Evolutionary conservation across 2,113 vertebrate genomes (phyloP), one percentile per base, ranked within the genome.

Genomic region (Labeo rohita): DNA sequence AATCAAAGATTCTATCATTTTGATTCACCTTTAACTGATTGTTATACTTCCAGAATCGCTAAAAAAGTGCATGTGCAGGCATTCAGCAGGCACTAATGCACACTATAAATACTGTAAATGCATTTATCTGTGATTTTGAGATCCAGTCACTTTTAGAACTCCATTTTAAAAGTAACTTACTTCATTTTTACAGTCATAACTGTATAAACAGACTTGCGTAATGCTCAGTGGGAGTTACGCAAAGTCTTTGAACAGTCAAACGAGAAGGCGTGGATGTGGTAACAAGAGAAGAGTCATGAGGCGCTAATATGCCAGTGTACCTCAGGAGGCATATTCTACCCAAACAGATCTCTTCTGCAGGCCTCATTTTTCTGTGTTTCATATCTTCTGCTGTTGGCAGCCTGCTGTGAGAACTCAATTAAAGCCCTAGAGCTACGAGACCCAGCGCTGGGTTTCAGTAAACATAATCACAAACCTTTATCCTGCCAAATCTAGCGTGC

Each of bases 401-500:
- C 68, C 47, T 73, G 81, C 36, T 59, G 18, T 83, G 81, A 43
- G 36, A 45, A 73, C 34, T 83, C 66, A 83, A 73, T 83, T 45
- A 72, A 72, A 72, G 49, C 47, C 81, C 66, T 72, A 16, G 68
- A 83, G 68, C 36, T 39, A n/a, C 0, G 10, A 54, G 68, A 59
- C 50, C 68, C 36, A 43, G 66, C 11, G 7, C 49, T 73, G 36
- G 68, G 18, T 73, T 73, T 83, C 50, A 83, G 65, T 83, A 73
- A 83, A 83, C 52, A 83, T 70, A 83, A 83, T 73, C 81, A 73
- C 34, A 73, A 59, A 43, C 28, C 80, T 36, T 72, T 83, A 83
- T 83, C 81, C 81, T 83, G 81, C 66, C 66, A 83, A 73, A 83
- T 83, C 66, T 73, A 73, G 49, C 50, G 12, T 83, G 49, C 81